Conservation (phyloP, 1,140 invertebrate species). For the Cydia amplana region DNA sequence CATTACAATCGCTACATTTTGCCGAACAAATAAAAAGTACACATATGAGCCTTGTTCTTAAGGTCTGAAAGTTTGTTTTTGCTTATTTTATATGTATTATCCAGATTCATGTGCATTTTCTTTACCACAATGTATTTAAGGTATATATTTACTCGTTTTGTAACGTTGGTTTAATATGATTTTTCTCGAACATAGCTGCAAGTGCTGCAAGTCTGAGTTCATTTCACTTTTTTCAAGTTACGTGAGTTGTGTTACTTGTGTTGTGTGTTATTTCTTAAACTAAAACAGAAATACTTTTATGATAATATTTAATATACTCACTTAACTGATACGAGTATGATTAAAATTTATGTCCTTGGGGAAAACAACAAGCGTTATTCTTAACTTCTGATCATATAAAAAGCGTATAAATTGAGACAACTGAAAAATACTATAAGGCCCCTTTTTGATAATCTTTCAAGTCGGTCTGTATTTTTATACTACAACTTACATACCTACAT, state of each 20-base stretch:
- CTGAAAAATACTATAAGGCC: too few relatives aligned
- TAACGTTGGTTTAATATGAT: slow-evolving; percentile 5
- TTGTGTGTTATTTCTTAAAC: neutral
- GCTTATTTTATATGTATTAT: neutral
- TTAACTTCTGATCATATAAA: too few relatives aligned
- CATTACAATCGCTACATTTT: slow-evolving; percentile 8
- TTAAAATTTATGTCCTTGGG: too few relatives aligned
- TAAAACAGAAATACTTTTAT: too few relatives aligned
- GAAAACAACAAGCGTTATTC: too few relatives aligned
- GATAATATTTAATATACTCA: too few relatives aligned
- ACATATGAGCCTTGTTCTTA: slow-evolving; percentile 3
- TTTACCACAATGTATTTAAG: neutral
- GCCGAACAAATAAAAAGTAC: neutral
- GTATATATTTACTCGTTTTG: neutral
- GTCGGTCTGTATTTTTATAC: too few relatives aligned
- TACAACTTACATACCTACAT: too few relatives aligned
- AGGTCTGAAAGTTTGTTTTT: neutral
- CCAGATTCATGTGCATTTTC: neutral
- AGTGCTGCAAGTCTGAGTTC: neutral
- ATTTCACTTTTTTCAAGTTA: slow-evolving; percentile 25
- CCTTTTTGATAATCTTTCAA: too few relatives aligned
- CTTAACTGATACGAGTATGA: too few relatives aligned
- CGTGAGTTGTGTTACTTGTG: neutral
- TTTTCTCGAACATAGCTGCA: slow-evolving; percentile 20
- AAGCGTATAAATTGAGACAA: too few relatives aligned